Evolutionary conservation across 2,888 invertebrate species (phyloP), one percentile per base, ranked within the genome.

Genomic region (Buathra laborator): DNA sequence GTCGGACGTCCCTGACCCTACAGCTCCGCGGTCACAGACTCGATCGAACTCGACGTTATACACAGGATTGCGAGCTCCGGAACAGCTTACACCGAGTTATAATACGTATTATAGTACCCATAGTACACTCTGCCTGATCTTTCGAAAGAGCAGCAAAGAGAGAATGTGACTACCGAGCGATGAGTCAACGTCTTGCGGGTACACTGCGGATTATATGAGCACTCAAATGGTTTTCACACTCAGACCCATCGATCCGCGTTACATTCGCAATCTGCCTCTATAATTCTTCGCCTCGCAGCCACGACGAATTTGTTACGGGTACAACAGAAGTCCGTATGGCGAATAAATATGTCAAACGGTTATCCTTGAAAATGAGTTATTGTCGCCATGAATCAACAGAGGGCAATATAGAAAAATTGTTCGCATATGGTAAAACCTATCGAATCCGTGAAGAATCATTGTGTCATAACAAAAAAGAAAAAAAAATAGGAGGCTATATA

Each of bases 1-100:
- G 83, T 86, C 85, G 83, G 68, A 83, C 86, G 89, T 88, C 89
- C 89, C 86, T 89, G 89, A 89, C 89, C 87, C 86, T 87, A 84
- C 85, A 56, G 64, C 77, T 79, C 67, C 77, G 81, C 76, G 81
- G 84, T 72, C 82, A 76, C 71, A 83, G 76, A 83, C 77, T 84
- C 85, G 85, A 86, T 85, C 81, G 75, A 78, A 86, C 87, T 83
- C 84, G 68, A 77, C 72, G 56, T 71, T 76, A 37, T 37, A 53
- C 44, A 76, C 68, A 64, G 76, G 62, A 70, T 75, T 68, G 67
- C 68, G 56, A 77, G 62, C 62, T 62, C 70, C 29, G 53, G 48
- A 56, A 24, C 66, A 66, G 74, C 77, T 70, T 24, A 46, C 62
- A 70, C 48, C 62, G 78, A 70, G 74, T 77, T 74, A 78, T 68